These are phyloP conservation scores for Neosilurus hyrtlii DNA, from an alignment of 2,797 vertebrate genomes.

Conservation along the genomic window DNA sequence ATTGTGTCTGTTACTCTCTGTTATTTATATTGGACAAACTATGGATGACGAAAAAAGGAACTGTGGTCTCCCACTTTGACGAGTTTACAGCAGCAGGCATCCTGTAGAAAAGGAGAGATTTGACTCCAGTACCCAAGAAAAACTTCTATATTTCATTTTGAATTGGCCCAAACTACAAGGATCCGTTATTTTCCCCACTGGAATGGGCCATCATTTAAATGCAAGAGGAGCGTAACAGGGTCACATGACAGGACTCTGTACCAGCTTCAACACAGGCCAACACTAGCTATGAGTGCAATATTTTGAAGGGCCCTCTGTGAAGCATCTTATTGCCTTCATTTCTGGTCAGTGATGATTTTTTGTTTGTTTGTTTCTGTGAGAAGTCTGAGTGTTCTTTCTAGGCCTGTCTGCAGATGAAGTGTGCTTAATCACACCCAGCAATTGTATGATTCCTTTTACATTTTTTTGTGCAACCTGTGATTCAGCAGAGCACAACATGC, in stretches of 20 bases:
- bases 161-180: slow-evolving; percentile 67
- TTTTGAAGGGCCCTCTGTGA: slow-evolving; percentile 64
- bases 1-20: slow-evolving; percentile 66
- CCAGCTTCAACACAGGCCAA: background rate
- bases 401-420: slow-evolving; percentile 58
- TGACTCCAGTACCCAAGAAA: slow-evolving; percentile 42
- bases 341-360: slow-evolving; percentile 21
- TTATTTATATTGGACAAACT: slow-evolving; percentile 82
- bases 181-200: slow-evolving; percentile 71
- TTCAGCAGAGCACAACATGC: slow-evolving; percentile 68
- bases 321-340: slow-evolving; percentile 52
- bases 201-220: slow-evolving; percentile 73
- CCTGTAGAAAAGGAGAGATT: slow-evolving; percentile 52
- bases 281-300: slow-evolving; percentile 77
- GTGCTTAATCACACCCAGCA: slow-evolving; percentile 57
- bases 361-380: slow-evolving; percentile 17
- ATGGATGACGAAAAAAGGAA: slow-evolving; percentile 68
- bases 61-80: slow-evolving; percentile 64
- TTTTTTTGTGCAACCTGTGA: slow-evolving; percentile 65
- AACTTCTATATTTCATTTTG: slow-evolving; percentile 69
- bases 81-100: slow-evolving; percentile 66
- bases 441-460: slow-evolving; percentile 59
- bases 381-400: slow-evolving; percentile 49
- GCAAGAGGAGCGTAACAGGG: slow-evolving; percentile 61
- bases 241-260: slow-evolving; percentile 57